These are phyloP conservation scores for Tetraneura akinire DNA, from an alignment of 1,140 invertebrate genomes.

Conservation along the genomic window DNA sequence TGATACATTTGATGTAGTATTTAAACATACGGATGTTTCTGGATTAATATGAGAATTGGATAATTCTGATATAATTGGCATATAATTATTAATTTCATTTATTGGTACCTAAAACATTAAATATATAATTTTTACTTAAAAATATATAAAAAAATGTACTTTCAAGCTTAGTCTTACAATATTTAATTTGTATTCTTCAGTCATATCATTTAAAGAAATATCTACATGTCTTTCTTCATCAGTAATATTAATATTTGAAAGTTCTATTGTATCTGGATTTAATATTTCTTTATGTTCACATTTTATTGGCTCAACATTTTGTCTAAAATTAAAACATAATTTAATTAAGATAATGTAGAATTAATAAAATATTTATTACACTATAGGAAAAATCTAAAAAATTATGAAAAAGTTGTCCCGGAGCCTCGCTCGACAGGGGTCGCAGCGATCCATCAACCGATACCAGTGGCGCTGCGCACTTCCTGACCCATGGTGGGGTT, in stretches of 20 bases:
- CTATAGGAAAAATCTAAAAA: too few species aligned
- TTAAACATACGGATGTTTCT: not conserved
- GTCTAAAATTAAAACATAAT: conserved; percentile 2
- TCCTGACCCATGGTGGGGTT: too few species aligned
- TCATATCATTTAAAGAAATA: not conserved
- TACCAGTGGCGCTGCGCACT: too few species aligned
- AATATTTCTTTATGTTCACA: not conserved
- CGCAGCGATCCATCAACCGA: too few species aligned
- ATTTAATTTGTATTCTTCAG: conserved; percentile 10
- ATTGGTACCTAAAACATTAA: not conserved
- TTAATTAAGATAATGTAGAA: not conserved
- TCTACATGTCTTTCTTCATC: not conserved
- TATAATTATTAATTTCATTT: not conserved
- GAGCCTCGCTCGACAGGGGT: too few species aligned
- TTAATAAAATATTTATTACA: too few species aligned
- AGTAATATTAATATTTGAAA: not conserved
- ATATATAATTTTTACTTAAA: too few species aligned
- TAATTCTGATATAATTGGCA: not conserved
- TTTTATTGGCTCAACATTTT: too few species aligned
- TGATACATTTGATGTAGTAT: not conserved
- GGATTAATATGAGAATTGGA: conserved; percentile 13
- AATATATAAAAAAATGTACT: too few species aligned
- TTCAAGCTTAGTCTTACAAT: not conserved
- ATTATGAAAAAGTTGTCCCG: too few species aligned
- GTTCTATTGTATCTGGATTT: not conserved